Evolutionary conservation across 2,113 vertebrate genomes (phyloP).

Genomic region (Ctenodactylus gundi): DNA sequence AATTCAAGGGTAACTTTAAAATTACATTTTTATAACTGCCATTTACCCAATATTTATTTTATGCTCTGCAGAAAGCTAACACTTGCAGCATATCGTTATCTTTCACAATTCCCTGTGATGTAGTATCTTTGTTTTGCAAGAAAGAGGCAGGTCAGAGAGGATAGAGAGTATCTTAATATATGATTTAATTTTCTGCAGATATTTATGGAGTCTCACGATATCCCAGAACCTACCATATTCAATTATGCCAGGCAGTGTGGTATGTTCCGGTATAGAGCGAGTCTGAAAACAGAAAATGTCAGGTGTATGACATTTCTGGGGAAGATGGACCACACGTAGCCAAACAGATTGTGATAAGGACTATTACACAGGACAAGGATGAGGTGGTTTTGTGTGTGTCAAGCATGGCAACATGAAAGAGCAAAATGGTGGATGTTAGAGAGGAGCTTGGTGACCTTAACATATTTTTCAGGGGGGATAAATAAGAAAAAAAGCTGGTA

Average conservation of each 20-base stretch:
- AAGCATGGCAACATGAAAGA: background rate
- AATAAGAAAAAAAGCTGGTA: background rate
- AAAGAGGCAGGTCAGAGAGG: background rate
- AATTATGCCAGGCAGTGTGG: background rate
- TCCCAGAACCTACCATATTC: no score
- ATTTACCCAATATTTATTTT: background rate
- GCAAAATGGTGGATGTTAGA: background rate
- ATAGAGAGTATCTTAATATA: background rate
- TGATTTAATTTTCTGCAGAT: background rate
- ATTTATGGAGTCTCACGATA: background rate
- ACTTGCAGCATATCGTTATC: background rate
- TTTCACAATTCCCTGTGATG: background rate
- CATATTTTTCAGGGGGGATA: no score
- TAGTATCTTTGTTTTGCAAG: background rate
- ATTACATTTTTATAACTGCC: background rate
- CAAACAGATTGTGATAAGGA: background rate
- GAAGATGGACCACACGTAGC: background rate
- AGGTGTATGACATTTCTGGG: background rate
- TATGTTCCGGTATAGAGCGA: background rate
- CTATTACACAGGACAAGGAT: background rate
- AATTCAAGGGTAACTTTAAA: background rate
- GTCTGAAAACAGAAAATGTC: background rate
- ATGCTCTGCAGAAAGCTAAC: background rate
- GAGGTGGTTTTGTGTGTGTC: background rate
- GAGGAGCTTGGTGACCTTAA: fast-evolving